These are phyloP conservation scores for Scaptomyza graminum DNA, from an alignment of 1,140 invertebrate genomes.

Conservation along the genomic window DNA sequence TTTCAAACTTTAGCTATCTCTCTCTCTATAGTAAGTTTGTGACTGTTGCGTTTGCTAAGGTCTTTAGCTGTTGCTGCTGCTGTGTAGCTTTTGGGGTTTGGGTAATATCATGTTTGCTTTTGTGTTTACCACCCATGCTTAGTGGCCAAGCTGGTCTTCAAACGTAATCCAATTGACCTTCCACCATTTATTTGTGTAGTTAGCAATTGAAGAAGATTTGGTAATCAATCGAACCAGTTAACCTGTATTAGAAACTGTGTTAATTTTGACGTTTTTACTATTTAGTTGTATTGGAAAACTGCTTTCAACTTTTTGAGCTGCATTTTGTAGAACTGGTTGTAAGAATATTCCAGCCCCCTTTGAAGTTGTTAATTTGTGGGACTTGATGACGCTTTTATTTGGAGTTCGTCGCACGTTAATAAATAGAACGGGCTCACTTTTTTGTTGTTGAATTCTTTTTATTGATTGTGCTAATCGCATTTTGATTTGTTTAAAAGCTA, in stretches of 20 bases:
- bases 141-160: conserved; percentile 56
- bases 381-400: conserved; percentile 12
- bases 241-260: not conserved
- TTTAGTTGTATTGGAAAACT: not conserved
- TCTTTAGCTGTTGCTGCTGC: conserved; percentile 47
- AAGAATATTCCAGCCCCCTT: conserved; percentile 11
- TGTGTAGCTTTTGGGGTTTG: not conserved
- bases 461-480: conserved; percentile 50
- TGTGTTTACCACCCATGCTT: conserved; percentile 52
- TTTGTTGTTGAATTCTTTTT: conserved; percentile 29
- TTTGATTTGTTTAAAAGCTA: conserved; percentile 21
- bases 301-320: not conserved
- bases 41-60: conserved; percentile 46
- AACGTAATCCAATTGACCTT: conserved; percentile 63
- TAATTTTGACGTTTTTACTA: not conserved
- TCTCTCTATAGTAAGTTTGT: conserved; percentile 1
- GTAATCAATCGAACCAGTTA: conserved; percentile 41
- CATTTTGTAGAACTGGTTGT: not conserved
- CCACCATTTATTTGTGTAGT: conserved; percentile 9
- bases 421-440: conserved; percentile 16
- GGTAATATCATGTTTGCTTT: conserved; percentile 71
- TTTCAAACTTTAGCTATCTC: not conserved
- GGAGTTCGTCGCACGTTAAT: not conserved
- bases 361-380: not conserved
- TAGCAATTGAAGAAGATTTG: conserved; percentile 28